phyloP scores from a whole-genome alignment of 2,113 vertebrate genomes.

The Conger conger region DNA sequence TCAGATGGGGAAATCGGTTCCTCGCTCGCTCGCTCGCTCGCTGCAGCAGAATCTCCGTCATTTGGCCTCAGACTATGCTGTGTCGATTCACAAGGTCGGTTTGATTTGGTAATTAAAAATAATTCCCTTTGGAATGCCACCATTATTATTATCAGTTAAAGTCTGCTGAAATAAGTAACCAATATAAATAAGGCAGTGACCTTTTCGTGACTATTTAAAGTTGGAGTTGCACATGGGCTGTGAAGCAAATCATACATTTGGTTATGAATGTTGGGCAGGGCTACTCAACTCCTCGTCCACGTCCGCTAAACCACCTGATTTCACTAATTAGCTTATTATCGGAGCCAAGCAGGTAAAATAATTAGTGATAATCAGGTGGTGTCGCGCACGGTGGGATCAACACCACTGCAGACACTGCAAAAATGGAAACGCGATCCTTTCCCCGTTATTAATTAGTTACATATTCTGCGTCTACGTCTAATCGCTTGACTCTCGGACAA shows the following conservation, averaged over 20 bases:
- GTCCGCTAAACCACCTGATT: too few species aligned
- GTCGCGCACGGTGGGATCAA: too few species aligned
- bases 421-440: background rate
- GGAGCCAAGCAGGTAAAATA: too few species aligned
- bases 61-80: too few species aligned
- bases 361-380: too few species aligned
- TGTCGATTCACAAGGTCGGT: background rate
- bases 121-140: too few species aligned
- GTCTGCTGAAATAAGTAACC: too few species aligned
- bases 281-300: too few species aligned
- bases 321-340: too few species aligned
- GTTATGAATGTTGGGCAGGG: background rate
- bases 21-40: background rate
- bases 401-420: too few species aligned
- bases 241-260: background rate
- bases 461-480: background rate
- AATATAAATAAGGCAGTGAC: too few species aligned
- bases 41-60: background rate
- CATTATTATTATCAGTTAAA: too few species aligned
- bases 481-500: background rate
- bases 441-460: background rate
- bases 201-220: background rate
- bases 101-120: background rate
- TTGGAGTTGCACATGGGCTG: background rate
- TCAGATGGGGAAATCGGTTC: background rate